phyloP scores from a whole-genome alignment of 2,888 invertebrate species.

The Trachelus troglodyta region DNA sequence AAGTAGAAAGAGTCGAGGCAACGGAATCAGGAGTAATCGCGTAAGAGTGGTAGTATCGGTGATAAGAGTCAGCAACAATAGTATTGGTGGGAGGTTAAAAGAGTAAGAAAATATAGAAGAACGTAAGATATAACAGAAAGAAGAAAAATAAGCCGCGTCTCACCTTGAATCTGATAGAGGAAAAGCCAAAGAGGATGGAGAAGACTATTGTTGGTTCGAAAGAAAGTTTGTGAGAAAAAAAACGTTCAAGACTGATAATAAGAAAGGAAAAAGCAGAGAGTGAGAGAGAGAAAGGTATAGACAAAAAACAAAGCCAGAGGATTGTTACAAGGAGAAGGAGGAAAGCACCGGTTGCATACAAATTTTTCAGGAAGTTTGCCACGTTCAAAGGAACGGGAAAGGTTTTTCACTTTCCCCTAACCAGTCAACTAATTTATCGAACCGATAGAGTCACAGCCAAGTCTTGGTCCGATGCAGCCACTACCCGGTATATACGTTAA shows the following conservation, averaged over 20 bases:
- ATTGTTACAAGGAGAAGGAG: conserved; percentile 46
- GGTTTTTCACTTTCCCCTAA: no score
- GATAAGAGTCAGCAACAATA: no score
- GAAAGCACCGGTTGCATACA: conserved; percentile 52
- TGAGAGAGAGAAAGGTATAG: conserved; percentile 18
- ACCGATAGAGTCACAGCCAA: no score
- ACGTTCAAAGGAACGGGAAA: no score
- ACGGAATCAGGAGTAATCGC: conserved; percentile 13
- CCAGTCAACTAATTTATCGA: no score
- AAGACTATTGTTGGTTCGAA: neutral
- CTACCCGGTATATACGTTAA: no score
- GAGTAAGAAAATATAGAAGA: neutral
- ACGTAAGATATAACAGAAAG: conserved; percentile 24
- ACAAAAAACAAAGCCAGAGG: conserved; percentile 33
- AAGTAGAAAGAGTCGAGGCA: conserved; percentile 13
- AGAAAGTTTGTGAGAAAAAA: conserved; percentile 3
- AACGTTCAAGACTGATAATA: neutral
- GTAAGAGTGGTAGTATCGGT: neutral
- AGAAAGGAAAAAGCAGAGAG: conserved; percentile 15
- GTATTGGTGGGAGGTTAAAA: no score
- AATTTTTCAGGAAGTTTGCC: conserved; percentile 33
- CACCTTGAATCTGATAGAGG: neutral
- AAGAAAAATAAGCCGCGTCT: conserved; percentile 14
- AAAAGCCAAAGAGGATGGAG: no score
- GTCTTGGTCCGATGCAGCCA: no score